Base-by-base conservation (phyloP, 2,113 vertebrate genomes). In the Brachionichthys hirsutus region DNA sequence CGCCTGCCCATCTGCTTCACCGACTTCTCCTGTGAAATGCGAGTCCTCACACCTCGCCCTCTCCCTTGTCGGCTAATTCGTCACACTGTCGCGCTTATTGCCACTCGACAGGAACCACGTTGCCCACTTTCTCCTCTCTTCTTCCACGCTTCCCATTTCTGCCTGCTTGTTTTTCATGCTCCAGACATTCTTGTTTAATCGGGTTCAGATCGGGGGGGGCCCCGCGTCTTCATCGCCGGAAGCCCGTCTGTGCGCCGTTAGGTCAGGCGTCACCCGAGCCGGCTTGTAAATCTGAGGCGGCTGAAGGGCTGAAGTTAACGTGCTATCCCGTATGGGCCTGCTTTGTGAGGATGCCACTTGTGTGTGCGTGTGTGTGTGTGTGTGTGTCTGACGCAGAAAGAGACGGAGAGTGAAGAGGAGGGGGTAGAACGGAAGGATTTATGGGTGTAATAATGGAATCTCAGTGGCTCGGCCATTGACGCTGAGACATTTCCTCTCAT, bases 381-480 rank as follows among this genome's bases (percentile, higher is more conserved):
- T n/a, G n/a, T 22, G 66, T 41, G 63, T 16, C 6, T n/a, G 68
- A 60, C 48, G 46, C 0, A 3, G 44, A 55, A 50, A 15, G 13
- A 16, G 54, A 38, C 24, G 12, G 12, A 34, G 10, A 11, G 44
- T 8, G 7, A 11, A 41, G 22, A 3, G 4, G 52, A 20, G 14
- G 19, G 17, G 63, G 50, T 43, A 8, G 49, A 24, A 55, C 20
- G 53, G 17, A 17, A 83, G 78, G 85, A 89, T 86, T 89, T 87
- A 88, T 90, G 72, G 78, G 44, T 70, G 70, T 82, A 89, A 86
- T 90, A 88, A 87, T 85, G 78, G 79, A 77, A 85, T 77, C 75
- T 80, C 77, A 72, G 81, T 72, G 80, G 53, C 72, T 56, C 71
- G 68, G 80, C 75, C 70, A 68, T 80, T 75, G 81, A 87, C 73